Evolutionary conservation across 2,888 invertebrate species (phyloP), one percentile per base, ranked within the genome.

Genomic region (Molorchus minor): DNA sequence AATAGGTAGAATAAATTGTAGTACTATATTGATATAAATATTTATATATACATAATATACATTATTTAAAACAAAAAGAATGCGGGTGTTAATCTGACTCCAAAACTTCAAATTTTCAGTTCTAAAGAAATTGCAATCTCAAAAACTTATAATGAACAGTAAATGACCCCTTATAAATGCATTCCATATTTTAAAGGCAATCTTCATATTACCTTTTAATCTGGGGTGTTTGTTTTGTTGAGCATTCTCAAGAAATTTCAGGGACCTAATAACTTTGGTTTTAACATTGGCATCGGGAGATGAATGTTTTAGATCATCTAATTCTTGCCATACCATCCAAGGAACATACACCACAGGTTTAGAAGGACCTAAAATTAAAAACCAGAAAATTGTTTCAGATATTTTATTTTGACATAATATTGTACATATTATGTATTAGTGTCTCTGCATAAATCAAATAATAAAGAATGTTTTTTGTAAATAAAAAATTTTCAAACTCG

Each of bases 271-370:
- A 21, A 61, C 56, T 40, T 58, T 58, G 21, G 36, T 35, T 40
- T 57, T 58, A 10, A 64, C 44, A 21, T 52, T 61, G 7, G n/a
- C 30, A 38, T 57, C 35, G 4, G 49, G 46, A 16, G 49, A 47
- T 12, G 46, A 41, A 41, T 79, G 78, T 79, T 87, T 87, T 20
- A 87, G 72, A 54, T 83, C 80, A 68, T 87, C 87, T 59, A 87
- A 63, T 72, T 87, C 87, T 62, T 83, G 84, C 10, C 86, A 80
- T 0, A 87, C 87, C 44, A 86, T 82, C 86, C 86, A 87, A 0
- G 87, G 87, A 0, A 87, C 82, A 54, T 84, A 73, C 8, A 87
- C 67, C 0, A 81, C 80, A 0, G 84, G 83, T 36, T 62, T 58
- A 15, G 65, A 66, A 5, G 69, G 57, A 20, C 70, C 77, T 77